These are phyloP conservation scores for Stenotaenia linearis DNA, from an alignment of 2,888 invertebrate species.

Conservation along the genomic window DNA sequence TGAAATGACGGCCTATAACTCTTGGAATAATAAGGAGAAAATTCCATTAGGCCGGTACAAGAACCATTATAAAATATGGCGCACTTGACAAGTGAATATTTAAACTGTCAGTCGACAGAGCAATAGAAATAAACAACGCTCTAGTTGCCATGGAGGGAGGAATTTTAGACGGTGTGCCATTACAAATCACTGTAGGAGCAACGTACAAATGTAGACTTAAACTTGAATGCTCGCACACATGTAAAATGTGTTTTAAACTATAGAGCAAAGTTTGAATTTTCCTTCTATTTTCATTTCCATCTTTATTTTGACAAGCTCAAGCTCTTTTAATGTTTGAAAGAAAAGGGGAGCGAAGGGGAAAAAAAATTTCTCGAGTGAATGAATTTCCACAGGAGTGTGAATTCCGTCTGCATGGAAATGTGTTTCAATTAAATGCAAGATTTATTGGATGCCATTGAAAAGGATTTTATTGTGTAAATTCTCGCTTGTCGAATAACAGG, in stretches of 20 bases:
- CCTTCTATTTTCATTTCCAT: too few species aligned
- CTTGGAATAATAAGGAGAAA: not conserved
- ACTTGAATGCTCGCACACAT: not conserved
- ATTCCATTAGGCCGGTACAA: not conserved
- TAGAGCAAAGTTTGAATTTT: not conserved
- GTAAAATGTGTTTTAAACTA: not conserved
- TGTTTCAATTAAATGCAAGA: conserved; percentile 1
- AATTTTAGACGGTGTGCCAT: not conserved
- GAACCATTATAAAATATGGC: not conserved
- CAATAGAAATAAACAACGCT: conserved; percentile 1
- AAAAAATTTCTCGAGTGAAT: not conserved
- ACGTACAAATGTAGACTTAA: not conserved
- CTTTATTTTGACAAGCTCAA: not conserved
- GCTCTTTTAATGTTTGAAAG: not conserved
- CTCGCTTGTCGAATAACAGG: conserved; percentile 3
- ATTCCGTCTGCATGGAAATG: not conserved
- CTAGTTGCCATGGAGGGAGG: not conserved
- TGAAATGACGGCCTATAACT: not conserved
- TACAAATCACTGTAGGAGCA: not conserved
- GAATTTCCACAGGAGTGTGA: conserved; percentile 2
- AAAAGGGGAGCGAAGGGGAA: not conserved
- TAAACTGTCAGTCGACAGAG: not conserved
- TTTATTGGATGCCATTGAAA: conserved; percentile 15
- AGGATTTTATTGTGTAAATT: conserved; percentile 2
- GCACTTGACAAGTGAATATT: conserved; percentile 7